Base-by-base conservation (phyloP, 2,113 vertebrate genomes). In the Syngnathoides biaculeatus region DNA sequence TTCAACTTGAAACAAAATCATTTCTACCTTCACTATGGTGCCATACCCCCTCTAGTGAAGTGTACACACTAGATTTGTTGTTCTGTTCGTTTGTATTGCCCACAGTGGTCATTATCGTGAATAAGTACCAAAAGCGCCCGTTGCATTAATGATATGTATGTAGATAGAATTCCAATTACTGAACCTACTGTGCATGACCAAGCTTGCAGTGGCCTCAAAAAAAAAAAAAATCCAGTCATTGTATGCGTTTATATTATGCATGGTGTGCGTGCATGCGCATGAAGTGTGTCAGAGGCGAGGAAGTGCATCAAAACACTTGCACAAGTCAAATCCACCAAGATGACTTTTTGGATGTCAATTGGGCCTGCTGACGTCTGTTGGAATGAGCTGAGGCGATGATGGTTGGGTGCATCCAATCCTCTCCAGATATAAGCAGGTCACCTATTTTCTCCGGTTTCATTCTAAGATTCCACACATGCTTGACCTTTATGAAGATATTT, bases 391-490 rank as follows among this genome's bases (percentile, higher is more conserved):
- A 70, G 40, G 20, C 19, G 38, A 73, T 65, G 64, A 63, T 45
- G 67, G 67, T 68, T 71, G 20, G 75, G 80, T 65, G 78, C 75
- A 77, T 56, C 15, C 39, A 64, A 50, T 50, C 57, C 73, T 65
- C 57, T 35, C 30, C 56, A 55, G 55, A 66, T 75, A 55, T 65
- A 64, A 26, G 30, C 68, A 69, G 86, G 79, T 87, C 75, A 86
- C 87, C 86, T 86, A 78, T 73, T 79, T 48, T 40, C 68, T 63
- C 27, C 10, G 78, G 79, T 79, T 84, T 86, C 82, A 80, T 69
- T 64, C 40, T 65, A 58, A 82, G 77, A 90, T 89, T 86, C 85
- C 64, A 76, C 57, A 71, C 85, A 89, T 88, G 85, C 86, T 78
- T 78, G 45, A 75, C 40, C 68, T 69, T 72, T 60, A 65, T 73